Evolutionary conservation across 2,888 invertebrate genomes (phyloP).

Genomic region (Atrina japonica): DNA sequence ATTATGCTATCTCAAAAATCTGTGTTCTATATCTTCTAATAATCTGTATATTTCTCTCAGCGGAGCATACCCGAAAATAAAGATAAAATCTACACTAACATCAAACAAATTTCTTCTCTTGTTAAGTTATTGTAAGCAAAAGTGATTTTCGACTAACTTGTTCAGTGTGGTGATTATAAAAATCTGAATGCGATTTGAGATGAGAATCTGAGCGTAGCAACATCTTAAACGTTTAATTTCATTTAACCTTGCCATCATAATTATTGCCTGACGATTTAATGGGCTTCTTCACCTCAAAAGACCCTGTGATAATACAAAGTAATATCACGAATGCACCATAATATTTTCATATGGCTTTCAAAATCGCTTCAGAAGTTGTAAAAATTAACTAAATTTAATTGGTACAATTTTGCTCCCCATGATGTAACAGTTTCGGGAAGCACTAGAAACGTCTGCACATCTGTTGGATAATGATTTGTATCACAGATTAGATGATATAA

Average conservation of each 20-base stretch:
- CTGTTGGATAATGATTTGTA: no score
- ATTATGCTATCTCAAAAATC: constrained; percentile 17
- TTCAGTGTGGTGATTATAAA: constrained; percentile 19
- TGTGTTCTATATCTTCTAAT: constrained; percentile 8
- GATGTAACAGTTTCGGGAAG: no score
- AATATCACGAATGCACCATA: no score
- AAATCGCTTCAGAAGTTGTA: no score
- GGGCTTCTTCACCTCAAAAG: no score
- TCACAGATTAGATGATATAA: no score
- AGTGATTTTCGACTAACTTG: constrained; percentile 22
- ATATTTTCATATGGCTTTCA: no score
- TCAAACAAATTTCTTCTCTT: constrained; percentile 25
- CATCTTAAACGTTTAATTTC: constrained; percentile 34
- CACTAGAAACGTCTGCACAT: no score
- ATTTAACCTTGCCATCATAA: constrained; percentile 12
- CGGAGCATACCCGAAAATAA: not conserved
- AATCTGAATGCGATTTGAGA: constrained; percentile 21
- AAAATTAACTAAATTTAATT: no score
- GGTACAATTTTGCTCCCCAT: no score
- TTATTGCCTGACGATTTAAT: no score
- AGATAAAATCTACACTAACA: constrained; percentile 24
- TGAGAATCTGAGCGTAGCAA: constrained; percentile 26
- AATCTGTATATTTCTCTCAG: constrained; percentile 8
- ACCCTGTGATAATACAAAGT: no score
- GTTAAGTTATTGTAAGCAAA: constrained; percentile 27